These are phyloP conservation scores for Synanthedon andrenaeformis DNA, from an alignment of 2,888 invertebrate genomes.

Conservation along the genomic window DNA sequence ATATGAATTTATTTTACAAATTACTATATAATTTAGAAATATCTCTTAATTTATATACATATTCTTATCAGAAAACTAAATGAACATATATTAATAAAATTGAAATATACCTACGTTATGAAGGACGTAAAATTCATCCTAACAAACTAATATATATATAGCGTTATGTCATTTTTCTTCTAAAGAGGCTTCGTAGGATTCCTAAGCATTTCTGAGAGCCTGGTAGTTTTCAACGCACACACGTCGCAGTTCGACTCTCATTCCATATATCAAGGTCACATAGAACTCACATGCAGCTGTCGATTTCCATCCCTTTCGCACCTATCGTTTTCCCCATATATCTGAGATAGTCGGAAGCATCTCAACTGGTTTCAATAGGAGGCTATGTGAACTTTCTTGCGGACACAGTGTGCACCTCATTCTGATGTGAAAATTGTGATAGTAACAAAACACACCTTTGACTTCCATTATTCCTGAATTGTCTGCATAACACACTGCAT, in stretches of 20 bases:
- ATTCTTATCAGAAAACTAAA: too few species aligned
- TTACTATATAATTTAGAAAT: too few species aligned
- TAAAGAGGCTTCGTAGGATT: conserved; percentile 4
- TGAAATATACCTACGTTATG: too few species aligned
- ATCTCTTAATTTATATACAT: too few species aligned
- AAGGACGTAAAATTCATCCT: background rate
- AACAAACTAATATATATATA: background rate
- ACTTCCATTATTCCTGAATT: too few species aligned
- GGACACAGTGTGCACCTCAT: conserved; percentile 16
- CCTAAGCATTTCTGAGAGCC: conserved; percentile 39
- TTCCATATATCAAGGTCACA: conserved; percentile 58
- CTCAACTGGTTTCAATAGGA: conserved; percentile 34
- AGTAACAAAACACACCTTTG: too few species aligned
- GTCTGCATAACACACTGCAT: too few species aligned
- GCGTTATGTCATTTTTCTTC: background rate
- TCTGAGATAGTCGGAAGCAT: conserved; percentile 20
- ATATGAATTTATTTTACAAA: too few species aligned
- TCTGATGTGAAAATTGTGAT: background rate
- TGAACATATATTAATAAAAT: too few species aligned
- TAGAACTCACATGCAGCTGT: conserved; percentile 39
- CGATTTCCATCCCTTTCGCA: conserved; percentile 29
- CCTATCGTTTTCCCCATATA: conserved; percentile 8
- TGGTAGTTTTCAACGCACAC: conserved; percentile 54
- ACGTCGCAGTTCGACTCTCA: conserved; percentile 42
- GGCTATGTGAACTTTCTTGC: conserved; percentile 39